These are phyloP conservation scores for Drosophila maculinotata DNA, from an alignment of 2,888 invertebrate species.

Conservation along the genomic window DNA sequence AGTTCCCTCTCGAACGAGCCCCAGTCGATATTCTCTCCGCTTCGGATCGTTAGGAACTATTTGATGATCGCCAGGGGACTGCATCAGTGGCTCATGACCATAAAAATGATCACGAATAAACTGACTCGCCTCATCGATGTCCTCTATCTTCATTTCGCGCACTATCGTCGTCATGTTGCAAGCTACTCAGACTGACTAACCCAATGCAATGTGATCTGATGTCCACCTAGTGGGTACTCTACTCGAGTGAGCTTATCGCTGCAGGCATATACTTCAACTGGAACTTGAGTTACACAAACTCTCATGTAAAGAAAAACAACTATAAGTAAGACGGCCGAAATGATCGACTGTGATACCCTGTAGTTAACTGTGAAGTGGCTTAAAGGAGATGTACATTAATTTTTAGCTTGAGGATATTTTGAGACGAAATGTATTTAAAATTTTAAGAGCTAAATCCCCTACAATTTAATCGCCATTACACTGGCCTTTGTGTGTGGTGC, in stretches of 20 bases:
- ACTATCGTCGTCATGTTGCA: slow-evolving; percentile 52
- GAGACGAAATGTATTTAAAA: no score
- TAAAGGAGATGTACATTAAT: no score
- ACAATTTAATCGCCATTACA: slow-evolving; percentile 14
- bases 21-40: slow-evolving; percentile 33
- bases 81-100: slow-evolving; percentile 49
- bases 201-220: slow-evolving; percentile 12
- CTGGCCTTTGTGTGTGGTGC: slow-evolving; percentile 59
- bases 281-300: not conserved
- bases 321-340: no score
- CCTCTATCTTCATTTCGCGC: slow-evolving; percentile 46
- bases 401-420: no score
- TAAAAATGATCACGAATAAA: slow-evolving; percentile 53
- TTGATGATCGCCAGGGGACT: slow-evolving; percentile 49
- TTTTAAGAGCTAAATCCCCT: no score
- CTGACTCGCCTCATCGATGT: slow-evolving; percentile 34
- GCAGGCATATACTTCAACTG: not conserved
- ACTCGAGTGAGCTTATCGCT: slow-evolving; percentile 6
- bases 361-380: not conserved
- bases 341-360: not conserved
- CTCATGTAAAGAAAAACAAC: not conserved
- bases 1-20: slow-evolving; percentile 39
- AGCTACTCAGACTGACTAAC: slow-evolving; percentile 5
- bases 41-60: not conserved
- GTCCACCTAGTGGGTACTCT: not conserved